Evolutionary conservation across 2,113 vertebrate species (phyloP).

Genomic region (Tor tambroides): DNA sequence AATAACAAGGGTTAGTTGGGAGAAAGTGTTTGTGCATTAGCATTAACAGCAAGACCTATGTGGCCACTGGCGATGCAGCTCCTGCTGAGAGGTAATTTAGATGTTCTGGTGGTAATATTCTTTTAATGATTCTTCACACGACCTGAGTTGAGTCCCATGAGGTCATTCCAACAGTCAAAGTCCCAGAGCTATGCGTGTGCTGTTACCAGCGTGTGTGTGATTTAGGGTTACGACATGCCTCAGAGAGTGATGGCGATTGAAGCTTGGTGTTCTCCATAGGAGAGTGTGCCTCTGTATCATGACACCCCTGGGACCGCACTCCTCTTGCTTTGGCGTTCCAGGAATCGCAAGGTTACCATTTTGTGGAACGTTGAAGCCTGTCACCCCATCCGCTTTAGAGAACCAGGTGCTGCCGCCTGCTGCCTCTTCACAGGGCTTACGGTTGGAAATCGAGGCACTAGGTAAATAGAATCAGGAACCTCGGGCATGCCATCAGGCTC

Average conservation of each 20-base stretch:
- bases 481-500: slow-evolving; percentile 70
- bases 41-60: slow-evolving; percentile 14
- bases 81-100: slow-evolving; percentile 65
- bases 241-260: slow-evolving; percentile 25
- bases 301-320: slow-evolving; percentile 67
- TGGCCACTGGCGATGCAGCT: slow-evolving; percentile 4
- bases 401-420: slow-evolving; percentile 60
- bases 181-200: slow-evolving; percentile 27
- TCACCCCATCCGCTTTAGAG: slow-evolving; percentile 59
- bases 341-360: slow-evolving; percentile 68
- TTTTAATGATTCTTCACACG: slow-evolving; percentile 60
- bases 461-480: slow-evolving; percentile 71
- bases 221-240: slow-evolving; percentile 24
- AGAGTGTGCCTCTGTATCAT: slow-evolving; percentile 58
- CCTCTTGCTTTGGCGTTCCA: slow-evolving; percentile 64
- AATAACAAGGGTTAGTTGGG: not conserved
- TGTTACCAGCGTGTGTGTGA: slow-evolving; percentile 27
- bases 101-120: slow-evolving; percentile 61
- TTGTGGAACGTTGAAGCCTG: slow-evolving; percentile 54
- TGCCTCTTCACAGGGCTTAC: slow-evolving; percentile 51
- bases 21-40: not conserved
- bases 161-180: slow-evolving; percentile 25
- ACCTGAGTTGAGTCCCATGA: slow-evolving; percentile 22
- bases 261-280: slow-evolving; percentile 46
- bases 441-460: slow-evolving; percentile 72